A percentile compares a stretch with the other conserved stretches of the same genome.
These are phyloP conservation scores for Automeris io DNA, from an alignment of 2,888 invertebrate species.

Conservation along the genomic window DNA sequence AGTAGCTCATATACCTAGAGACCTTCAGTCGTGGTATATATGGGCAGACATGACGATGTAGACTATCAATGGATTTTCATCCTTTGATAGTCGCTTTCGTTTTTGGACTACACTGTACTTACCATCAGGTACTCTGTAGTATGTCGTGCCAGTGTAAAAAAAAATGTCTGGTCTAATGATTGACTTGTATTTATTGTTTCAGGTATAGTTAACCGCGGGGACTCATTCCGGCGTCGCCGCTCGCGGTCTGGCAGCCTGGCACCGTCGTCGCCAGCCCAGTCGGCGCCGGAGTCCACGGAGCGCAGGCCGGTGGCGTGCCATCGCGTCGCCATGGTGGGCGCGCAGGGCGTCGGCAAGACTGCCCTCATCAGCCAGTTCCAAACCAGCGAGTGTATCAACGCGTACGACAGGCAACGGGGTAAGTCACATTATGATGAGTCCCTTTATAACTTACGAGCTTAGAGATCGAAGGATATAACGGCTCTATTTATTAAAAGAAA, in stretches of 20 bases:
- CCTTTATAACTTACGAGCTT: background rate
- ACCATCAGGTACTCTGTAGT: too few relatives aligned
- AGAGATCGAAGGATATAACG: background rate
- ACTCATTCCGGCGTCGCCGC: slow-evolving; percentile 91
- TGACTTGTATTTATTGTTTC: slow-evolving; percentile 17
- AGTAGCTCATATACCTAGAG: too few relatives aligned
- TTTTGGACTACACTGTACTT: too few relatives aligned
- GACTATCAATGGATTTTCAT: too few relatives aligned
- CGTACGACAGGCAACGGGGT: slow-evolving; percentile 92
- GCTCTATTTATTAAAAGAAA: too few relatives aligned
- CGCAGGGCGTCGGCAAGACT: slow-evolving; percentile 89
- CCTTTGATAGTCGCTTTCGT: too few relatives aligned
- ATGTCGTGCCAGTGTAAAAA: too few relatives aligned
- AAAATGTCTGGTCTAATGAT: too few relatives aligned
- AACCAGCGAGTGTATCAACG: slow-evolving; percentile 95
- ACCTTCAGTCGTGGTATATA: too few relatives aligned
- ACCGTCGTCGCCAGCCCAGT: slow-evolving; percentile 71
- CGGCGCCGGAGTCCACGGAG: slow-evolving; percentile 66
- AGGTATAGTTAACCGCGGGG: slow-evolving; percentile 96
- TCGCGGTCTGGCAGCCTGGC: slow-evolving; percentile 90
- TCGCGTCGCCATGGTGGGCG: slow-evolving; percentile 86
- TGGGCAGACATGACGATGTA: too few relatives aligned
- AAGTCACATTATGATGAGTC: slow-evolving; percentile 11
- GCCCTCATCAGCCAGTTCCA: slow-evolving; percentile 92
- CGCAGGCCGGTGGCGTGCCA: slow-evolving; percentile 73